Evolutionary conservation across 2,113 vertebrate genomes (phyloP), one percentile per base, ranked within the genome.

Genomic region (Pseudopodoces humilis): DNA sequence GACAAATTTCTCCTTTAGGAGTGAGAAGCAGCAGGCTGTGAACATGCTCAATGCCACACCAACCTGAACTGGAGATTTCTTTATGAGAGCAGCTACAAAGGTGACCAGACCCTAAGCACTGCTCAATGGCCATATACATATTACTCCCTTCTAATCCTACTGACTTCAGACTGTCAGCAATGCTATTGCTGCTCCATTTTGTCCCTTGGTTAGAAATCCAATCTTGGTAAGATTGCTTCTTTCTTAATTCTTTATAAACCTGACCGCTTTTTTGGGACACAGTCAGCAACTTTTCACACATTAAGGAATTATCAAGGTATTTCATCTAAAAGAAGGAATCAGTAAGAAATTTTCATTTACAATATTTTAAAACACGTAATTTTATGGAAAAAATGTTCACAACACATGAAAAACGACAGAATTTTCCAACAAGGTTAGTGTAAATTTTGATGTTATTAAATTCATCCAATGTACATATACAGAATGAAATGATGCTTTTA

Each of bases 171-270:
- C 50, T 74, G 22, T 74, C 52, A 64, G 75, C 86, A 67, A 88
- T 92, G 88, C 24, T 88, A n/a, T 69, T 97, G 75, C 87, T 97
- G 65, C 80, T 98, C 56, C 49, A 58, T 74, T 63, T 96, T 92
- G 15, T 95, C 75, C 8, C 90, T 82, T 62, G 95, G 10, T 78
- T 96, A 41, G 69, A 95, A 90, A 87, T 88, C 35, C 94, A 97
- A 84, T 92, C n/a, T n/a, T n/a, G n/a, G 93, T 97, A 96, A 97
- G 90, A 35, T 22, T 11, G 1, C 33, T 84, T 71, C 43, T 95
- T 93, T 95, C 91, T 96, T 58, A 28, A 74, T 69, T 71, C 49
- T 52, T 77, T 74, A 49, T 17, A 28, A 81, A 23, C 39, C 13
- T 52, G 37, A 69, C 31, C 10, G 17, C 7, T 27, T 35, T 62